phyloP scores from a whole-genome alignment of 2,113 vertebrate genomes.

The Hydrolagus affinis region DNA sequence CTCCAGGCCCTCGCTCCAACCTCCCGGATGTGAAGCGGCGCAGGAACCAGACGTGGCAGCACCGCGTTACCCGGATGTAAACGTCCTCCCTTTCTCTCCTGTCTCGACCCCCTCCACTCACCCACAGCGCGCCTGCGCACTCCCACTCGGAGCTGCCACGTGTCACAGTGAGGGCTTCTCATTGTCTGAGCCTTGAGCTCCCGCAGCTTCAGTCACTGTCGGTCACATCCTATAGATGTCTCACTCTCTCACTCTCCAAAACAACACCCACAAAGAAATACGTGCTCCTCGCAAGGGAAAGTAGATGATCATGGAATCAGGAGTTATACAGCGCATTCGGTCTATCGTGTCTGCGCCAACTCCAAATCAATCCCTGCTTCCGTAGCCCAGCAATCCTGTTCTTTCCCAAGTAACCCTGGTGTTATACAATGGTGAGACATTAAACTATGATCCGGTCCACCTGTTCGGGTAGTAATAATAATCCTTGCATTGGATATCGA shows the following conservation, averaged over 20 bases:
- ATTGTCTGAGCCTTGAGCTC: neutral
- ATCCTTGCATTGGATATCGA: too few species aligned
- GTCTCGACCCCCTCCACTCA: too few species aligned
- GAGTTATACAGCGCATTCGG: neutral
- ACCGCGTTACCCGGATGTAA: neutral
- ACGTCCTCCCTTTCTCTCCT: neutral
- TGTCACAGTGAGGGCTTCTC: neutral
- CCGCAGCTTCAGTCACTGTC: neutral
- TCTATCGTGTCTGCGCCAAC: too few species aligned
- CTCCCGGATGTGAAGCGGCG: neutral
- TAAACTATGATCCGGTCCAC: neutral
- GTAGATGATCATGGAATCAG: too few species aligned
- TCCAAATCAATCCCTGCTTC: too few species aligned
- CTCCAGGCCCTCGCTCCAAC: neutral
- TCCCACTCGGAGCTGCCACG: too few species aligned
- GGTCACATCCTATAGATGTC: neutral
- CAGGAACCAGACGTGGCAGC: slow-evolving; percentile 31
- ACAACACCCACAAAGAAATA: too few species aligned
- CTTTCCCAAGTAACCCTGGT: too few species aligned
- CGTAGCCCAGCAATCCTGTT: too few species aligned
- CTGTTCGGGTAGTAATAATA: too few species aligned
- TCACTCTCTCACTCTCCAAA: too few species aligned
- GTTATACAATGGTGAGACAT: neutral
- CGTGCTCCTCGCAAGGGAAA: too few species aligned
- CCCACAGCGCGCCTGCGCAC: neutral